These are phyloP conservation scores for Halictus quadricinctus DNA, from an alignment of 2,888 invertebrate species.

Conservation along the genomic window DNA sequence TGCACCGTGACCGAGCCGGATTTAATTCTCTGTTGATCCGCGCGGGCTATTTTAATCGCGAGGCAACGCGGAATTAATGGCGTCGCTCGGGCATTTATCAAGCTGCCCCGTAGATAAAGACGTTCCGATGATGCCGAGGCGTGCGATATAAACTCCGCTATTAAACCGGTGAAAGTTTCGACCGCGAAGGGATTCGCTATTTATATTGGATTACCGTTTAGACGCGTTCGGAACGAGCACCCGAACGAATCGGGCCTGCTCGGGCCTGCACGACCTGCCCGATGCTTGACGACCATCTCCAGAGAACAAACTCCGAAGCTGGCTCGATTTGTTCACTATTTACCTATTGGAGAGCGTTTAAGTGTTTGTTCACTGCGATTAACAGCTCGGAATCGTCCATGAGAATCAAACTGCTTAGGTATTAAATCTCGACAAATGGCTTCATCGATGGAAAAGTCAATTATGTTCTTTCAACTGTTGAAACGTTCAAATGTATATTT, in stretches of 20 bases:
- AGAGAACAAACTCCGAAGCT: neutral
- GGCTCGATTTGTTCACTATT: neutral
- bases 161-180: conserved; percentile 49
- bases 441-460: too few relatives aligned
- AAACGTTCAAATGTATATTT: too few relatives aligned
- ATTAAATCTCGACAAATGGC: too few relatives aligned
- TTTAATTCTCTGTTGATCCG: conserved; percentile 46
- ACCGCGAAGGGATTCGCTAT: conserved; percentile 34
- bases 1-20: conserved; percentile 35
- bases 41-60: conserved; percentile 49
- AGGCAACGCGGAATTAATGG: conserved; percentile 45
- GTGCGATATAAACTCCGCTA: conserved; percentile 35
- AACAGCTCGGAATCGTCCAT: too few relatives aligned
- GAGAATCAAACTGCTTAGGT: too few relatives aligned
- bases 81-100: conserved; percentile 43
- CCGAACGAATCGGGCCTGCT: conserved; percentile 4
- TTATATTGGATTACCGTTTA: conserved; percentile 14
- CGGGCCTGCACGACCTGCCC: neutral
- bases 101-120: conserved; percentile 50
- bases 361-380: too few relatives aligned
- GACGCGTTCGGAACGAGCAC: neutral
- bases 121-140: conserved; percentile 42
- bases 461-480: too few relatives aligned
- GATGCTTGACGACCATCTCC: neutral
- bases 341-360: neutral